Percentiles rank a stretch among this genome's conserved stretches.
These are phyloP conservation scores for Caenorhabditis remanei DNA, from an alignment of 1,140 invertebrate species.

Conservation along the genomic window DNA sequence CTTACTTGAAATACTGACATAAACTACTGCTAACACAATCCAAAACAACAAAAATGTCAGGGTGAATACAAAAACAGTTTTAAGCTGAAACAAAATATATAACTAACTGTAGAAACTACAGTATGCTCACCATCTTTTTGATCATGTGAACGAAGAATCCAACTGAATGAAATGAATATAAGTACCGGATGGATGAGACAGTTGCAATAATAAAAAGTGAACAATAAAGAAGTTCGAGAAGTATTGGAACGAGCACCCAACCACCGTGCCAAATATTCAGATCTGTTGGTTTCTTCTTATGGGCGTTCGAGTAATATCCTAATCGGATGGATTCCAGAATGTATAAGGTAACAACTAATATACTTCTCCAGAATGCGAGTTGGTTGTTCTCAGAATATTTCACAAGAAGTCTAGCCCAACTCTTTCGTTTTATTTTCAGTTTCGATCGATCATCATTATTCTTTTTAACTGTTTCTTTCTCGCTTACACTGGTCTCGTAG, in stretches of 20 bases:
- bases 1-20: conserved; percentile 28
- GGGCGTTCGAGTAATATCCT: background rate
- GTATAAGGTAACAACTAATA: background rate
- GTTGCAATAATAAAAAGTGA: background rate
- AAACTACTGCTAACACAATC: conserved; percentile 1
- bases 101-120: background rate
- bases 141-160: conserved; percentile 15
- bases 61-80: background rate
- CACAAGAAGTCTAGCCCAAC: too few relatives aligned
- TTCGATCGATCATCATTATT: background rate
- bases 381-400: background rate
- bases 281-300: background rate
- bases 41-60: background rate
- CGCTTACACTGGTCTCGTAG: background rate
- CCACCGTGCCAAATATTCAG: background rate
- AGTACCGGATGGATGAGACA: background rate
- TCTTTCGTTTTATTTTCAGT: background rate
- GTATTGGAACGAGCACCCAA: background rate
- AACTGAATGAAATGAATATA: background rate
- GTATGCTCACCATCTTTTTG: conserved; percentile 5
- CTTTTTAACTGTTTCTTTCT: background rate
- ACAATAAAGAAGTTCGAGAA: background rate
- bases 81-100: background rate
- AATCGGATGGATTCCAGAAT: background rate
- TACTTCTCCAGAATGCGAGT: background rate